phyloP scores from a whole-genome alignment of 2,797 vertebrate genomes.

The Naso thynnoides region DNA sequence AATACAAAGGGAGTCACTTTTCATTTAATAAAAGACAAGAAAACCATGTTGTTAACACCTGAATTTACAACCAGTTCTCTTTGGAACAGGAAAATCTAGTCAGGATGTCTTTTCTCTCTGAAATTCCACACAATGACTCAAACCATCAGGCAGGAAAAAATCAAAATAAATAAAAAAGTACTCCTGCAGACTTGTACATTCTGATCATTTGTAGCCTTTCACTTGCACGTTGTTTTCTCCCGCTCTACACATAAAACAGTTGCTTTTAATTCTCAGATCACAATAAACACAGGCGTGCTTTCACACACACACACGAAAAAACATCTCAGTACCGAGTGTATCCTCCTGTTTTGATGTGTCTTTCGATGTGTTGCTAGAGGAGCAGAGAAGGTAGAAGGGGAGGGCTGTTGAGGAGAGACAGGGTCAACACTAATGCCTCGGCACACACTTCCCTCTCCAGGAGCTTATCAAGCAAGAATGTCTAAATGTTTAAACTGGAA shows the following conservation, averaged over 20 bases:
- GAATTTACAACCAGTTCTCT: background rate
- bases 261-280: conserved; percentile 26
- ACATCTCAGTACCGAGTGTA: background rate
- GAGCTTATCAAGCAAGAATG: conserved; percentile 81
- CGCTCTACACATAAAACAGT: conserved; percentile 43
- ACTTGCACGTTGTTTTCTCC: conserved; percentile 48
- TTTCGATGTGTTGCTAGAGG: conserved; percentile 26
- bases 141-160: background rate
- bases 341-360: conserved; percentile 39
- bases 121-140: background rate
- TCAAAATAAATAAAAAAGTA: conserved; percentile 1
- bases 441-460: conserved; percentile 66
- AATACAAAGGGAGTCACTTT: too few species aligned
- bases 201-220: conserved; percentile 43
- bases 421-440: conserved; percentile 62
- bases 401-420: conserved; percentile 36
- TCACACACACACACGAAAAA: background rate
- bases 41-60: too few species aligned
- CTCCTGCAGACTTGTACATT: conserved; percentile 8
- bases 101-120: background rate
- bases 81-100: background rate
- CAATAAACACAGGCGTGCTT: background rate
- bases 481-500: conserved; percentile 83
- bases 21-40: too few species aligned
- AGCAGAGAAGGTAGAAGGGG: conserved; percentile 6